These are phyloP conservation scores for Phortica variegata DNA, from an alignment of 1,140 invertebrate species.

Conservation along the genomic window DNA sequence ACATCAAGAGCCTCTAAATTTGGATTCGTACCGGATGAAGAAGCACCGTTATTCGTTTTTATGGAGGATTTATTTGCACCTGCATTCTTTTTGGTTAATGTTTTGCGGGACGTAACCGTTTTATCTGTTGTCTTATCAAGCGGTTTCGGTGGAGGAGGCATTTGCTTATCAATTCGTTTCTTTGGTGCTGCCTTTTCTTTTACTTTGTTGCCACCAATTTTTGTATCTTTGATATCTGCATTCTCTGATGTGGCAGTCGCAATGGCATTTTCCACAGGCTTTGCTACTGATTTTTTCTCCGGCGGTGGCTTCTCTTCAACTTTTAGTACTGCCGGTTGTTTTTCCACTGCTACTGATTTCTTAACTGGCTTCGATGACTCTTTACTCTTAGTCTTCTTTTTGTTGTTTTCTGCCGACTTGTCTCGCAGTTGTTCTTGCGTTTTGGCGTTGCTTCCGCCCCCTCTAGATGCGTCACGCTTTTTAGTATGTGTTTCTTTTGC, in stretches of 20 bases:
- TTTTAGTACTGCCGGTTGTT: too few relatives aligned
- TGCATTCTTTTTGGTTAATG: conserved; percentile 14
- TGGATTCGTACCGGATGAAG: conserved; percentile 60
- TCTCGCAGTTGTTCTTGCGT: not conserved
- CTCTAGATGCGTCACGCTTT: conserved; percentile 9
- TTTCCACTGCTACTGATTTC: not conserved
- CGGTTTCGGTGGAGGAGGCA: conserved; percentile 41
- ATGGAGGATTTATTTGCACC: conserved; percentile 24
- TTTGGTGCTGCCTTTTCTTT: conserved; percentile 18
- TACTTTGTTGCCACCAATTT: too few relatives aligned
- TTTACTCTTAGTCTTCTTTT: not conserved
- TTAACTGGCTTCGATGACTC: not conserved
- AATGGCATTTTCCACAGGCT: too few relatives aligned
- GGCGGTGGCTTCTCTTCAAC: not conserved
- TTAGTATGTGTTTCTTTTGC: not conserved
- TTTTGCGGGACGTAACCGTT: conserved; percentile 37
- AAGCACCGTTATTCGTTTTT: conserved; percentile 6
- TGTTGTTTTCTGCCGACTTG: not conserved
- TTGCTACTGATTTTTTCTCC: not conserved
- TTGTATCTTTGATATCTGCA: too few relatives aligned
- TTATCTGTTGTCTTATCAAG: conserved; percentile 30
- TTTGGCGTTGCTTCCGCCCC: conserved; percentile 16
- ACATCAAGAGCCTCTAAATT: conserved; percentile 74
- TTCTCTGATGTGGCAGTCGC: too few relatives aligned
- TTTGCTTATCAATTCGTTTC: conserved; percentile 37